A percentile compares a stretch with the other conserved stretches of the same genome.
Conservation (phyloP, 2,797 vertebrate genomes). For the Aotus griseimembra region DNA sequence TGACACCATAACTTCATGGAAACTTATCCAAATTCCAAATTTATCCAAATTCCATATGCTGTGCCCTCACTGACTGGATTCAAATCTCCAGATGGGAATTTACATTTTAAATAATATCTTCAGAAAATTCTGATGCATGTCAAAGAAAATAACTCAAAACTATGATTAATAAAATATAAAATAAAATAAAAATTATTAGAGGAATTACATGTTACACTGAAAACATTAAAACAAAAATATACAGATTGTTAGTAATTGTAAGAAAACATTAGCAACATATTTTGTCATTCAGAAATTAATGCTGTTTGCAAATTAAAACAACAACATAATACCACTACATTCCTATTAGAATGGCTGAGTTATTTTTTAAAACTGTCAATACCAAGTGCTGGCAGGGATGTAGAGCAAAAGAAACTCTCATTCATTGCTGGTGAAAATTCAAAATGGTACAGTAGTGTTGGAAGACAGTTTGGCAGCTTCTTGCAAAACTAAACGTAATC, state of each 20-base stretch:
- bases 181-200: not conserved
- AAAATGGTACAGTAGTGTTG: not conserved
- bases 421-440: not conserved
- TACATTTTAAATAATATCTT: not conserved
- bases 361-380: not conserved
- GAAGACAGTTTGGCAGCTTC: not conserved
- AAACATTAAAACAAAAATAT: not conserved
- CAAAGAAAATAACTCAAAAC: not conserved
- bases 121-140: not conserved
- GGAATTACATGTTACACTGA: not conserved
- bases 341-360: not conserved
- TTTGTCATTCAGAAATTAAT: not conserved
- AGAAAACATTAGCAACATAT: not conserved
- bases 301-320: not conserved
- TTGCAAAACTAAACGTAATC: not conserved
- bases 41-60: not conserved
- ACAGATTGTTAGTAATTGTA: not conserved
- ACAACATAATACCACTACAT: not conserved
- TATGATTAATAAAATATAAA: not conserved
- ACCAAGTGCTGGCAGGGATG: not conserved
- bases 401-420: not conserved
- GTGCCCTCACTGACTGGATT: not conserved
- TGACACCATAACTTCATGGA: not conserved
- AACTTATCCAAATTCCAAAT: not conserved
- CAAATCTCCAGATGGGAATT: not conserved